Evolutionary conservation across 2,888 invertebrate genomes (phyloP).

Genomic region (Trissolcus japonicus): DNA sequence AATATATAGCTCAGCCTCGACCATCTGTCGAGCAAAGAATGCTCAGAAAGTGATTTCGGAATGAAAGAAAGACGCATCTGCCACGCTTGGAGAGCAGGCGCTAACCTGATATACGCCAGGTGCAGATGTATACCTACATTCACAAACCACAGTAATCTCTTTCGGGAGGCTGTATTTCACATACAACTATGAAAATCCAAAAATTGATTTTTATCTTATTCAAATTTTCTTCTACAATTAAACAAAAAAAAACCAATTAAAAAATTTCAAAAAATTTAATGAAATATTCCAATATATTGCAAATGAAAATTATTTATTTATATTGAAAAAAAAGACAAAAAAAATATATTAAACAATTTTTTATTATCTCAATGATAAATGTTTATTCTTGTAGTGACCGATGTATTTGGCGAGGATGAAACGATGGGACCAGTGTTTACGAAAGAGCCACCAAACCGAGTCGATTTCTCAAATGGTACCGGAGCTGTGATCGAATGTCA

Average conservation of each 20-base stretch:
- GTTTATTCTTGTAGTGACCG: constrained; percentile 50
- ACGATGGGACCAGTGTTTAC: constrained; percentile 93
- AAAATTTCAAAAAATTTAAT: no score
- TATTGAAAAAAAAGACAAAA: no score
- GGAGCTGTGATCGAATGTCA: constrained; percentile 95
- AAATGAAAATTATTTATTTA: no score
- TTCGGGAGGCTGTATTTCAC: constrained; percentile 20
- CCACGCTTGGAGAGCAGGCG: constrained; percentile 29
- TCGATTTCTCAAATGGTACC: constrained; percentile 96
- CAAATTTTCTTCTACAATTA: neutral
- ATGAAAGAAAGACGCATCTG: constrained; percentile 54
- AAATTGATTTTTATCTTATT: neutral
- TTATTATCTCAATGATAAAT: neutral
- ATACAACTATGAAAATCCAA: constrained; percentile 6
- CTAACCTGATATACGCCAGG: constrained; percentile 56
- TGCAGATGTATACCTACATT: constrained; percentile 46
- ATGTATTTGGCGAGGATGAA: constrained; percentile 81
- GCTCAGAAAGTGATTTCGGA: constrained; percentile 49
- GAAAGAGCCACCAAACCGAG: constrained; percentile 92
- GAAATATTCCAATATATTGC: no score
- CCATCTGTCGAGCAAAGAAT: constrained; percentile 55
- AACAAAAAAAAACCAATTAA: neutral
- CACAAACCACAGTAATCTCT: constrained; percentile 15
- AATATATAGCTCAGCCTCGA: constrained; percentile 14
- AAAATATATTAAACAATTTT: no score